phyloP scores from a whole-genome alignment of 2,113 vertebrate species.

The Tetrax tetrax region DNA sequence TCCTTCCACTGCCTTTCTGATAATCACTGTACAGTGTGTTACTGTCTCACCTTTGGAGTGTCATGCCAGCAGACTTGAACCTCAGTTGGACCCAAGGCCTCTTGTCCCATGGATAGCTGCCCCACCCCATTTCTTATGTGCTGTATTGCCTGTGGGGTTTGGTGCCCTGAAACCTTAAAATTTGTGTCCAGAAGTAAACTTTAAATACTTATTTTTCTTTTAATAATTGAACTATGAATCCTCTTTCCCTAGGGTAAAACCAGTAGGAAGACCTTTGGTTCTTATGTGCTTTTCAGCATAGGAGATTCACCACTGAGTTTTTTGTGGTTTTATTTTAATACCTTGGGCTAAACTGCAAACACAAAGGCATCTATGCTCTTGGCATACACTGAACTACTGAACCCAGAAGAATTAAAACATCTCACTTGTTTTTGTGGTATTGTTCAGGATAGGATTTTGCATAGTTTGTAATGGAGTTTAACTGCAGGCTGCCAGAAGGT shows the following conservation, averaged over 20 bases:
- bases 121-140: background rate
- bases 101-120: background rate
- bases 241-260: background rate
- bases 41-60: background rate
- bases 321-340: background rate
- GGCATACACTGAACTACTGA: background rate
- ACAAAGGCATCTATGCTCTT: background rate
- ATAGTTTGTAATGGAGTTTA: background rate
- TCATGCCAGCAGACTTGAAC: background rate
- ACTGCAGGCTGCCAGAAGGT: background rate
- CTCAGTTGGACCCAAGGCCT: background rate
- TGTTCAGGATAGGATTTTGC: background rate
- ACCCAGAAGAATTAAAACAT: background rate
- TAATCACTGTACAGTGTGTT: background rate
- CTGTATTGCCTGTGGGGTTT: background rate
- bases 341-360: background rate
- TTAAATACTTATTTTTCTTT: background rate
- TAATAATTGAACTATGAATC: background rate
- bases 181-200: background rate
- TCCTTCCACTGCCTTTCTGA: background rate
- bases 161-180: background rate
- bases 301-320: background rate
- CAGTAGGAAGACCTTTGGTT: background rate
- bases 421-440: background rate
- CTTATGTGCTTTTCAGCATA: background rate